Base-by-base conservation (phyloP, 2,888 invertebrate species). In the Eilema depressum region DNA sequence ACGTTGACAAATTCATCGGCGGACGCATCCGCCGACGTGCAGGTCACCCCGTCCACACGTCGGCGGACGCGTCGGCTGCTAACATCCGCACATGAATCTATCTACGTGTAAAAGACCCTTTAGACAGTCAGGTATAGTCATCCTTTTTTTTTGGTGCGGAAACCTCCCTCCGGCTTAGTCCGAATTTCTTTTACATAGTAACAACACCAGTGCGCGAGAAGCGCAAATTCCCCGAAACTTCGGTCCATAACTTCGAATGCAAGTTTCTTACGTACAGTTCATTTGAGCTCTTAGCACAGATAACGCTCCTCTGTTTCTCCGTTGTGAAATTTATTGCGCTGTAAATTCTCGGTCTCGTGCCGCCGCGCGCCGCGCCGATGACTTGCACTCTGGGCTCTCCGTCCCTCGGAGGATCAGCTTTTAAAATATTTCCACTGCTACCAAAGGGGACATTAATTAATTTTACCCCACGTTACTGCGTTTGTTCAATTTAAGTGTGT, bases 391-490 rank as follows among this genome's bases (percentile, higher is more conserved):
- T 69, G 73, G 77, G 73, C 73, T 76, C 79, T 77, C 75, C 83
- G 80, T 86, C 89, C 87, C 90, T 86, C 81, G 77, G 66, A 82
- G 86, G 85, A 86, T 85, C 86, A 85, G 79, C 87, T 88, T 91
- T 92, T 91, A 90, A 92, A 92, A 90, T 87, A 87, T 91, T 91
- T 86, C 88, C 86, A 86, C 75, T 75, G 82, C 85, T 85, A 86
- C 85, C 84, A 86, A 57, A 89, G 88, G 88, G 92, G 88, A 90
- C 91, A 91, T 91, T 94, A 93, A 95, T 94, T 94, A 94, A 93
- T 94, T 94, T 92, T 85, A 83, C 88, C 88, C 86, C 87, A 86
- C 88, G 85, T 86, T 87, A 86, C 86, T 88, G 71, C 85, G 87
- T 89, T 88, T 87, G 88, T 88, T 90, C 89, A 87, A 87, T 91